Evolutionary conservation across 2,113 vertebrate species (phyloP).

Genomic region (Hippoglossus stenolepis): DNA sequence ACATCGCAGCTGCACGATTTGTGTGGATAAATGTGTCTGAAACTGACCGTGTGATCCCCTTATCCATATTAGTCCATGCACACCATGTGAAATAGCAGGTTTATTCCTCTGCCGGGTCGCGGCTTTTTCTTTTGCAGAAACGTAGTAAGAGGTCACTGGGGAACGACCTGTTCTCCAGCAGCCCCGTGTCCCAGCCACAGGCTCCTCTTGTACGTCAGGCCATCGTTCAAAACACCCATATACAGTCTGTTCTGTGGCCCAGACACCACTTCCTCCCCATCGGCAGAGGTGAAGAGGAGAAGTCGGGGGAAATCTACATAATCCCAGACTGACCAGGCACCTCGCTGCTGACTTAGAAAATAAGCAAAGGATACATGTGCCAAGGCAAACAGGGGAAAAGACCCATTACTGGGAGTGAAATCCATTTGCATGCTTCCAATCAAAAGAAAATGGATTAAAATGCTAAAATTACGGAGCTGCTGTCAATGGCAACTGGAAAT

Average conservation of each 20-base stretch:
- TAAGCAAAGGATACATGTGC: constrained; percentile 71
- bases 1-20: constrained; percentile 66
- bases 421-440: constrained; percentile 69
- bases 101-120: constrained; percentile 35
- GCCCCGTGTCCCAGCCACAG: constrained; percentile 53
- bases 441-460: constrained; percentile 6
- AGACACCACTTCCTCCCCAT: constrained; percentile 83
- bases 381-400: constrained; percentile 83
- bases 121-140: neutral
- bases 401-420: constrained; percentile 75
- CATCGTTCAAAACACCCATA: constrained; percentile 67
- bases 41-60: constrained; percentile 45
- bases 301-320: constrained; percentile 69
- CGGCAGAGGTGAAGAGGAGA: constrained; percentile 63
- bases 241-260: constrained; percentile 75
- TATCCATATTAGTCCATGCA: constrained; percentile 32
- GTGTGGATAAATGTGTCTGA: constrained; percentile 41
- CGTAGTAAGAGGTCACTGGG: constrained; percentile 5
- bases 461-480: neutral
- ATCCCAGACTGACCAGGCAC: constrained; percentile 77
- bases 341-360: constrained; percentile 84
- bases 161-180: constrained; percentile 39
- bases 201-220: constrained; percentile 76
- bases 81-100: constrained; percentile 18
- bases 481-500: neutral